Conservation (phyloP, 30 jellyfish, hydroid and myxozoan genomes). For the Nemopilema nomurai region DNA sequence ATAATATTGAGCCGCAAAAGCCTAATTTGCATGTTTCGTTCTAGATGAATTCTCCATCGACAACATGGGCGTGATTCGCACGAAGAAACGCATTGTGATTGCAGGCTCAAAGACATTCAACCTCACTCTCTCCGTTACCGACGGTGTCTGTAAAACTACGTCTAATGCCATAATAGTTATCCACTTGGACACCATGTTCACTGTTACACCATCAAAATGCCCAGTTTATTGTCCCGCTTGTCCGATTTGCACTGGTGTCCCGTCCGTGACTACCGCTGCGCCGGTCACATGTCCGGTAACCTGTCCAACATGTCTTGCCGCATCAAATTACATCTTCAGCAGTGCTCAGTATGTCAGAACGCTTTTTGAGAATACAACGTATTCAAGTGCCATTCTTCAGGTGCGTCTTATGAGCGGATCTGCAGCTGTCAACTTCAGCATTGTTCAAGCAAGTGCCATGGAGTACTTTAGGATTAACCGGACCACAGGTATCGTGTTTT, state of each 20-base stretch:
- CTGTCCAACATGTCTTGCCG: conserved; percentile 53
- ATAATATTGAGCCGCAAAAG: too few species aligned
- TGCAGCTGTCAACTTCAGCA: conserved; percentile 61
- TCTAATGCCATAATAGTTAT: conserved; percentile 44
- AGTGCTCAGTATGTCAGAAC: conserved; percentile 25
- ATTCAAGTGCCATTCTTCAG: conserved; percentile 32
- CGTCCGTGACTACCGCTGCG: conserved; percentile 33
- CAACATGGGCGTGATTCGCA: conserved; percentile 60
- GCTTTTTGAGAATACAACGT: conserved; percentile 54
- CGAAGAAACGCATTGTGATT: conserved; percentile 36
- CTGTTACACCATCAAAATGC: conserved; percentile 66
- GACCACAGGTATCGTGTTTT: conserved; percentile 63
- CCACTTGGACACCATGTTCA: conserved; percentile 64
- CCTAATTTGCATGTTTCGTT: background rate
- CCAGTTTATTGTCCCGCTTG: conserved; percentile 65
- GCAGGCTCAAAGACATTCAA: conserved; percentile 58
- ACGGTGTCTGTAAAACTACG: conserved; percentile 73
- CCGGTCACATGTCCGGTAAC: conserved; percentile 35
- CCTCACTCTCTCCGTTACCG: conserved; percentile 69
- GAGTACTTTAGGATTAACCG: conserved; percentile 59
- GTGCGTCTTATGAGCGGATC: conserved; percentile 61
- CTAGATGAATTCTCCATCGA: conserved; percentile 61
- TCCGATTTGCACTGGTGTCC: conserved; percentile 50
- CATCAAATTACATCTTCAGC: conserved; percentile 66
- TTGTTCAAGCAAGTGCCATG: conserved; percentile 55